phyloP scores from a whole-genome alignment of 1,140 invertebrate genomes.

The Lepidurus arcticus region DNA sequence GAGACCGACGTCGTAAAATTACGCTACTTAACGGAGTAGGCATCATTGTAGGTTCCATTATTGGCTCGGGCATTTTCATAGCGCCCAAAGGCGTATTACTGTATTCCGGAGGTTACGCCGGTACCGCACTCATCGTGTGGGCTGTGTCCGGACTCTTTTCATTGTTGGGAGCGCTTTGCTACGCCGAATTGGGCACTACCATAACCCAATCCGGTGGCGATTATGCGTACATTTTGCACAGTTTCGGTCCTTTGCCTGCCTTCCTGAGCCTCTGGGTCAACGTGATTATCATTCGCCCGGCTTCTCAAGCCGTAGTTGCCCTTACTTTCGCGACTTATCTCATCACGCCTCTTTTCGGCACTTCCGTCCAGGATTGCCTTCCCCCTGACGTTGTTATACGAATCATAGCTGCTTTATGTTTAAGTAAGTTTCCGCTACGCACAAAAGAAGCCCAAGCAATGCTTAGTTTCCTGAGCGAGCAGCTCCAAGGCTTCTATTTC shows the following conservation, averaged over 20 bases:
- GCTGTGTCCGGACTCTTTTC: slow-evolving; percentile 64
- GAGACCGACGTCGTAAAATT: slow-evolving; percentile 55
- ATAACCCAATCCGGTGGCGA: slow-evolving; percentile 78
- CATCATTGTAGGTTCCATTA: slow-evolving; percentile 75
- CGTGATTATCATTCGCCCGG: slow-evolving; percentile 73
- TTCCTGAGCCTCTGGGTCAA: slow-evolving; percentile 85
- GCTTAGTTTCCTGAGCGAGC: background rate
- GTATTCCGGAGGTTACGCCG: slow-evolving; percentile 49
- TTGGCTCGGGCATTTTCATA: slow-evolving; percentile 75
- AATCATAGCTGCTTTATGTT: slow-evolving; percentile 39
- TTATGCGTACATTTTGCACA: slow-evolving; percentile 78
- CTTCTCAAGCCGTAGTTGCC: slow-evolving; percentile 74
- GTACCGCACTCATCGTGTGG: slow-evolving; percentile 65
- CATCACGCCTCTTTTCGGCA: slow-evolving; percentile 50
- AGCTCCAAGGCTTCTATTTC: background rate
- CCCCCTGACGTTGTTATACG: slow-evolving; percentile 38
- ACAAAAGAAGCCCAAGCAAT: background rate
- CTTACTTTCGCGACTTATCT: slow-evolving; percentile 73
- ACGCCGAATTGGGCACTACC: slow-evolving; percentile 76
- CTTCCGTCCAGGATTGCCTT: slow-evolving; percentile 32
- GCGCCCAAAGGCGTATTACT: slow-evolving; percentile 63
- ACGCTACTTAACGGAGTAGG: slow-evolving; percentile 77
- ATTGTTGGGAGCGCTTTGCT: slow-evolving; percentile 70
- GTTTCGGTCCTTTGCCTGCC: slow-evolving; percentile 81
- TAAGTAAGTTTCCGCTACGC: slow-evolving; percentile 37